Evolutionary conservation across 2,888 invertebrate species (phyloP).

Genomic region (Plebejus argus): DNA sequence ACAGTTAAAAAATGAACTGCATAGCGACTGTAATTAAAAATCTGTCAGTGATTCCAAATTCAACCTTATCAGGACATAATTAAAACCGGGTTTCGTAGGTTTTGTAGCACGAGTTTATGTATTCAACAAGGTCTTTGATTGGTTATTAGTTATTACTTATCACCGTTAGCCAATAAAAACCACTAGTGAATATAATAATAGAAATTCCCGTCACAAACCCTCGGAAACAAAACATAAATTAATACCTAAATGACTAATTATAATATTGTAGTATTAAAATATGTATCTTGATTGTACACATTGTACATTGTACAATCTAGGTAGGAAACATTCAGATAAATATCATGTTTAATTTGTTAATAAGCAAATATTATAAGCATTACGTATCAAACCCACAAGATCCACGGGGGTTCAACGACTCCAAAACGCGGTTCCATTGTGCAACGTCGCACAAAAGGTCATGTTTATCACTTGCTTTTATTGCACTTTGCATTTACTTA

Average conservation of each 20-base stretch:
- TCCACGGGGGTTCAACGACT: conserved; percentile 26
- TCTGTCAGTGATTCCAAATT: conserved; percentile 2
- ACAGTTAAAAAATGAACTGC: conserved; percentile 10
- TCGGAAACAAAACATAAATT: too few species aligned
- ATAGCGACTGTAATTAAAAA: neutral
- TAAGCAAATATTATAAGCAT: conserved; percentile 28
- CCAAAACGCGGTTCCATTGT: neutral
- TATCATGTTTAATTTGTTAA: neutral
- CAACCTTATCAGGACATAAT: neutral
- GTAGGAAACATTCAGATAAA: neutral
- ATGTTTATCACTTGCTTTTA: conserved; percentile 1
- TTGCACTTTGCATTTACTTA: conserved; percentile 5
- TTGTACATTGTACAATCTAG: neutral
- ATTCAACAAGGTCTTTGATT: neutral
- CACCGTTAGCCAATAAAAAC: neutral
- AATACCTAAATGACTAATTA: too few species aligned
- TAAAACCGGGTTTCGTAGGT: neutral
- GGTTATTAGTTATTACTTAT: neutral
- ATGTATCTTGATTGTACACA: neutral
- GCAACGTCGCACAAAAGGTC: neutral
- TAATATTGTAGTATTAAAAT: neutral
- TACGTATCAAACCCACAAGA: conserved; percentile 21
- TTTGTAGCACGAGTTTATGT: neutral
- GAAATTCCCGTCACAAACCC: neutral
- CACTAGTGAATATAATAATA: neutral